phyloP scores from a whole-genome alignment of 2,888 invertebrate species.

The Gymnoscelis rufifasciata region DNA sequence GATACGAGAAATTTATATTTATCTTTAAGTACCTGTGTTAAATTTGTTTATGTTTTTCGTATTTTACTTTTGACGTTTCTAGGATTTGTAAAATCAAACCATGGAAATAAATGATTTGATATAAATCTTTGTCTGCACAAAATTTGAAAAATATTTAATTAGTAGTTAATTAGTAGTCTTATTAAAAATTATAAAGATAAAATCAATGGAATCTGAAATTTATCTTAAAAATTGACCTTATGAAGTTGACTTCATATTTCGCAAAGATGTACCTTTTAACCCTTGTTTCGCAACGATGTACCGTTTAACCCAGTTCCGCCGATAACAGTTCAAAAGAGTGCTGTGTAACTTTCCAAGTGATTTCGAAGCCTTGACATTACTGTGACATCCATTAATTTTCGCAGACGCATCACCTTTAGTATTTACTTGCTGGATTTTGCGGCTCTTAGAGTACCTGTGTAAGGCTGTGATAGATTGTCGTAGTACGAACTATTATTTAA shows the following conservation, averaged over 20 bases:
- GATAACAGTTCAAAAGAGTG: not conserved
- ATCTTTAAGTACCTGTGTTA: too few species aligned
- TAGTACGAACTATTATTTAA: too few species aligned
- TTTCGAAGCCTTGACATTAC: constrained; percentile 19
- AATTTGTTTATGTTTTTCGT: too few species aligned
- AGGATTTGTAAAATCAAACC: too few species aligned
- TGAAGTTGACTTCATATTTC: not conserved
- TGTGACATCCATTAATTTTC: constrained; percentile 17
- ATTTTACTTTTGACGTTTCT: too few species aligned
- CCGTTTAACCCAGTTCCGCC: constrained; percentile 2
- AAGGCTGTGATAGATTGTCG: not conserved
- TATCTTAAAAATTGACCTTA: not conserved
- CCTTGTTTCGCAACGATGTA: constrained; percentile 4
- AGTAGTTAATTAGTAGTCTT: too few species aligned
- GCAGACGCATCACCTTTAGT: constrained; percentile 3
- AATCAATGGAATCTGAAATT: too few species aligned
- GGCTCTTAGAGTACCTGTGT: constrained; percentile 2
- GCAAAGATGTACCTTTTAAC: constrained; percentile 4
- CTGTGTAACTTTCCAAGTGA: constrained; percentile 15
- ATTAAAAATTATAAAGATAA: too few species aligned
- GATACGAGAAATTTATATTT: too few species aligned
- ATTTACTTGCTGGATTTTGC: constrained; percentile 1
- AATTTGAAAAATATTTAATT: too few species aligned
- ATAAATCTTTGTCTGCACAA: too few species aligned
- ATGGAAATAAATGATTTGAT: too few species aligned